Evolutionary conservation across 2,888 invertebrate genomes (phyloP).

Genomic region (Gari tellinella): DNA sequence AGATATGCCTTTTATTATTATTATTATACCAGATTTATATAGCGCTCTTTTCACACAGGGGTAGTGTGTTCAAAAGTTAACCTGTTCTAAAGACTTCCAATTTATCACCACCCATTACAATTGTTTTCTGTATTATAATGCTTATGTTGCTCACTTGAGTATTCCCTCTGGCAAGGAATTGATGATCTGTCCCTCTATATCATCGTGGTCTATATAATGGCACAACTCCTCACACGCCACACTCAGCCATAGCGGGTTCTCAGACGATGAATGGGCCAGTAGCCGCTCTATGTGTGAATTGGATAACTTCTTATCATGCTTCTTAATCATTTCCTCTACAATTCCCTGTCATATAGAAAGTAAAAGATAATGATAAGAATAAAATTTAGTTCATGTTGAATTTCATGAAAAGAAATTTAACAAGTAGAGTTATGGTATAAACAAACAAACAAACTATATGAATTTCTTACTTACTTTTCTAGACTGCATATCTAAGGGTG

Average conservation of each 20-base stretch:
- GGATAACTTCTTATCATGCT: slow-evolving; percentile 71
- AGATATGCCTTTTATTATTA: too few relatives aligned
- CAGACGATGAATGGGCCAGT: slow-evolving; percentile 77
- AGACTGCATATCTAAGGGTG: slow-evolving; percentile 74
- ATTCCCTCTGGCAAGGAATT: slow-evolving; percentile 79
- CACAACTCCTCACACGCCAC: slow-evolving; percentile 83
- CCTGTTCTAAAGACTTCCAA: too few relatives aligned
- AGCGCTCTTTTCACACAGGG: too few relatives aligned
- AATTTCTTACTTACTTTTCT: slow-evolving; percentile 69
- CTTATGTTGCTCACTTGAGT: slow-evolving; percentile 75
- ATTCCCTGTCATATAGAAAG: slow-evolving; percentile 66
- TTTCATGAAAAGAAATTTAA: too few relatives aligned
- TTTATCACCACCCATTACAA: too few relatives aligned
- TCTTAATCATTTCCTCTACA: slow-evolving; percentile 74
- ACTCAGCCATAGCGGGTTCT: slow-evolving; percentile 83
- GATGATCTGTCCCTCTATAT: slow-evolving; percentile 77
- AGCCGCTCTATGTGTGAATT: slow-evolving; percentile 75
- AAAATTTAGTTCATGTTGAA: too few relatives aligned
- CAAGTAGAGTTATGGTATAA: too few relatives aligned
- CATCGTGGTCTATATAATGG: slow-evolving; percentile 70
- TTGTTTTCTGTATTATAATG: too few relatives aligned
- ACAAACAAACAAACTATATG: too few relatives aligned
- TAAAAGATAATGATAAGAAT: too few relatives aligned
- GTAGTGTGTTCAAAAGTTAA: too few relatives aligned
- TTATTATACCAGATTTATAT: too few relatives aligned